phyloP scores from a whole-genome alignment of 2,888 invertebrate genomes.

The Drosophila kanekoi region DNA sequence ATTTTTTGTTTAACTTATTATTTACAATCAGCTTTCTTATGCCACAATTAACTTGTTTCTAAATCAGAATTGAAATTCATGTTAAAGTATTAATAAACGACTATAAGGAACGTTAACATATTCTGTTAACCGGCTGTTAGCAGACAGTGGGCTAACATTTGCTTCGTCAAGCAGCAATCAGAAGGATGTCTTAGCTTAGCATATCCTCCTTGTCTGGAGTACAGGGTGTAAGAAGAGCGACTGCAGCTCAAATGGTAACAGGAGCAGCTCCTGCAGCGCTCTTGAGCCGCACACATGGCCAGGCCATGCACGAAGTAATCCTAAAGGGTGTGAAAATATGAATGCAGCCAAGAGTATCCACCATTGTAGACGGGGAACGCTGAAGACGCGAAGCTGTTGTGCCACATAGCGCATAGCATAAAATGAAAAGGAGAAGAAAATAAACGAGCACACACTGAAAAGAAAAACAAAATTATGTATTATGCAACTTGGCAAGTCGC shows the following conservation, averaged over 20 bases:
- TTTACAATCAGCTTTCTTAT: too few relatives aligned
- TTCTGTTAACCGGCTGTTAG: neutral
- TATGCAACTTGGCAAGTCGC: constrained; percentile 69
- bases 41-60: too few relatives aligned
- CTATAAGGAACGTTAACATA: neutral
- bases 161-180: neutral
- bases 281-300: constrained; percentile 52
- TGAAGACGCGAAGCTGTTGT: constrained; percentile 54
- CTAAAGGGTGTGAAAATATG: constrained; percentile 80
- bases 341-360: constrained; percentile 68
- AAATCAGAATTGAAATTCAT: too few relatives aligned
- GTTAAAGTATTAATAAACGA: too few relatives aligned
- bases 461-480: constrained; percentile 70
- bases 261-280: constrained; percentile 53
- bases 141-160: neutral
- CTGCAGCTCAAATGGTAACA: constrained; percentile 48
- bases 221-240: constrained; percentile 31
- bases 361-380: constrained; percentile 23
- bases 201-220: neutral
- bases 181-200: neutral
- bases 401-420: constrained; percentile 40
- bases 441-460: constrained; percentile 52
- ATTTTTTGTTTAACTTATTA: too few relatives aligned
- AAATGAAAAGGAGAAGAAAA: constrained; percentile 36
- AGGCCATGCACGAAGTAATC: constrained; percentile 75